Evolutionary conservation across 1,140 invertebrate genomes (phyloP), one percentile per base, ranked within the genome.

Genomic region (Drosophila neocordata): DNA sequence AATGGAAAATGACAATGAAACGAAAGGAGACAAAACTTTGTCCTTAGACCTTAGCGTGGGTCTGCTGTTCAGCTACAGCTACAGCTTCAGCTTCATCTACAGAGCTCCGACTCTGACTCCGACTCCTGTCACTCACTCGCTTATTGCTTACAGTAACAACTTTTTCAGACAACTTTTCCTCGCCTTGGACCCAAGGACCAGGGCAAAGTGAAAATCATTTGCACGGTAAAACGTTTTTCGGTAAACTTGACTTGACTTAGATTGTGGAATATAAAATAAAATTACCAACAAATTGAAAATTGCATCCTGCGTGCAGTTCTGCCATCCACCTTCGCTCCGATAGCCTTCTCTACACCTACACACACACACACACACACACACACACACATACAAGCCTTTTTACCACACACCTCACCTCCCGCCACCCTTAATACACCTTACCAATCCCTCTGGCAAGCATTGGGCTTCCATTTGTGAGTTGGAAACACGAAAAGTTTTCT

Each of bases 221-320:
- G 74, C 83, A 87, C 82, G 75, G 82, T 87, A 87, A 87, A 87
- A 87, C 82, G 82, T 87, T 87, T 87, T 87, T 87, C 83, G 82
- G 82, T 85, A 85, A 87, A 85, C 82, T 85, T 85, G 83, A 68
- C 82, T 82, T 82, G 82, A 85, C 82, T 87, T 85, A 85, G 83
- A 85, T 85, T 88, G 85, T 70, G 70, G 82, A 82, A 82, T 87
- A 85, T 87, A 82, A 85, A 85, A 85, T 85, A 85, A 85, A 85
- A 85, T 85, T 87, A 85, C 82, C 82, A 87, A 85, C 82, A 85
- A 85, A 85, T 85, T 85, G 82, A 85, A 85, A 85, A 85, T 85
- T 85, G 82, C 82, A 85, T 85, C 82, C 82, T 85, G 82, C 82
- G 82, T 85, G 82, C 75, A 67, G 35, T 58, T n/a, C n/a, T 61